Base-by-base conservation (phyloP, 2,113 vertebrate species). In the Aplodontia rufa region DNA sequence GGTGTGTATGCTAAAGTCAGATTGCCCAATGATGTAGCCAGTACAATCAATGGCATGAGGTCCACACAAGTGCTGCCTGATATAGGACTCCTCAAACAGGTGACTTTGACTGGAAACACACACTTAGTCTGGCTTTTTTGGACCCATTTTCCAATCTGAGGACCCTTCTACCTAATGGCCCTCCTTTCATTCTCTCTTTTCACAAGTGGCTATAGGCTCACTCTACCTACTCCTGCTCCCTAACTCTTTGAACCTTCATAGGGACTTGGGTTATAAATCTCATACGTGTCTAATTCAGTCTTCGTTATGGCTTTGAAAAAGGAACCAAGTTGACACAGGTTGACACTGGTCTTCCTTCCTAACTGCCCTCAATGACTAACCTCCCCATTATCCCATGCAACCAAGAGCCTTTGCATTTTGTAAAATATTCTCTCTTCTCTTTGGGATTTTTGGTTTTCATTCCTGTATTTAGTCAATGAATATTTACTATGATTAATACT, bases 321-420 rank as follows among this genome's bases (percentile, higher is more conserved):
- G 37, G 5, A 40, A 68, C 22, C 69, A 51, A 64, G 71, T 5
- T 28, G 20, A 66, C 42, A 37, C 14, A n/a, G 12, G 2, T 1
- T 13, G 1, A 7, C 1, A 8, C 0, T 1, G 6, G 7, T 9
- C 11, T 28, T 47, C 8, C 12, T 45, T 26, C 13, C 28, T 47
- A 72, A 2, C n/a, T 74, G 16, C 6, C 16, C 6, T 68, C 22
- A 30, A 10, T 6, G 7, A 32, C 24, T n/a, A 3, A 72, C 32
- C 24, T 40, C 40, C 3, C 35, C 37, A 9, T 72, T 19, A 26
- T 42, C 5, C 24, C 42, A 55, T 32, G 24, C 3, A 89, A 47
- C 0, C 6, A 5, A 28, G 53, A 19, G 5, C n/a, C 37, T 82
- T 16, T 42, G 14, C 20, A 20, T 42, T 8, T 75, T 68, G 4